Percentiles rank a stretch among this genome's conserved stretches.
phyloP scores from a whole-genome alignment of 2,888 invertebrate genomes.

The Euclidia mi region DNA sequence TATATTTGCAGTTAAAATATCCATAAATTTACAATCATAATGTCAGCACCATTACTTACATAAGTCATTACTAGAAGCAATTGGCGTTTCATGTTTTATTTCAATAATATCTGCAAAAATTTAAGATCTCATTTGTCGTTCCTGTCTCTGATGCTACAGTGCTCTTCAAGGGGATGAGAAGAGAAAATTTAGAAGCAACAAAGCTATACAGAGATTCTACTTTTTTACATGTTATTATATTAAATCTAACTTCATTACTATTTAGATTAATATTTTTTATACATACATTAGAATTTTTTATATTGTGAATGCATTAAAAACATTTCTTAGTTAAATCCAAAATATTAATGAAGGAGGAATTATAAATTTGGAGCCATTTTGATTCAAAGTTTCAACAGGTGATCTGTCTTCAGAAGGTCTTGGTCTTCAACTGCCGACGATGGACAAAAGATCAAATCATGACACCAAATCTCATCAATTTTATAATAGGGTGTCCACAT shows the following conservation, averaged over 20 bases:
- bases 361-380: neutral
- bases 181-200: too few relatives aligned
- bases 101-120: constrained; percentile 6
- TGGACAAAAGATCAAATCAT: neutral
- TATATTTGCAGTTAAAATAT: constrained; percentile 23
- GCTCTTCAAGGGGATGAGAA: too few relatives aligned
- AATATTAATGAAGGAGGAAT: neutral
- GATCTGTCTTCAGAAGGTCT: neutral
- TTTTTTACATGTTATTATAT: too few relatives aligned
- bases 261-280: too few relatives aligned
- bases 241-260: too few relatives aligned
- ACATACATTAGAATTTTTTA: too few relatives aligned
- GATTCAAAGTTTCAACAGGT: neutral
- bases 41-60: too few relatives aligned
- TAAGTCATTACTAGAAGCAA: constrained; percentile 19
- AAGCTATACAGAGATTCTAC: too few relatives aligned
- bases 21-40: neutral
- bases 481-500: neutral
- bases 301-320: neutral
- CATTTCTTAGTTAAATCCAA: neutral
- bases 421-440: neutral
- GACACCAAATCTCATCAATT: neutral
- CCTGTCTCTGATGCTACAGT: neutral
- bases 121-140: constrained; percentile 1
- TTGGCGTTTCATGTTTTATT: constrained; percentile 30